Evolutionary conservation across 2,888 invertebrate species (phyloP).

Genomic region (Tanypteryx hageni): DNA sequence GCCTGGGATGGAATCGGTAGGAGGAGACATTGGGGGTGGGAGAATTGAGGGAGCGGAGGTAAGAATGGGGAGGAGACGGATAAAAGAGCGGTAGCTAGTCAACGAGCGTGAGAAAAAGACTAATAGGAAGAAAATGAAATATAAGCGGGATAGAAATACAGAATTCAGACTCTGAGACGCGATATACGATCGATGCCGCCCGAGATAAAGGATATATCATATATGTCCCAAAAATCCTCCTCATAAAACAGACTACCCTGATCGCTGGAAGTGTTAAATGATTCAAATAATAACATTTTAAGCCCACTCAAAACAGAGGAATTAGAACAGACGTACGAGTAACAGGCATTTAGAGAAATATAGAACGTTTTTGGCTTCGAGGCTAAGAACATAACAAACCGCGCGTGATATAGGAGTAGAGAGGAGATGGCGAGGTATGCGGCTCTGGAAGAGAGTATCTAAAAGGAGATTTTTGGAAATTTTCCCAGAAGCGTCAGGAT

Average conservation of each 20-base stretch:
- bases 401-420: neutral
- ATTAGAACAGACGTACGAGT: too few relatives aligned
- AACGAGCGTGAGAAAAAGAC: too few relatives aligned
- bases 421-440: neutral
- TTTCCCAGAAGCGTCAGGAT: neutral
- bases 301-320: too few relatives aligned
- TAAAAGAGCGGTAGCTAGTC: too few relatives aligned
- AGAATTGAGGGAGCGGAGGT: too few relatives aligned
- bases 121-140: neutral
- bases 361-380: neutral
- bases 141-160: neutral
- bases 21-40: too few relatives aligned
- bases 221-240: too few relatives aligned
- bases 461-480: neutral
- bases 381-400: neutral
- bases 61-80: too few relatives aligned
- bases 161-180: neutral
- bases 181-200: neutral
- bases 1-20: neutral
- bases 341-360: neutral
- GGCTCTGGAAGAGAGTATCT: neutral
- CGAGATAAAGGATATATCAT: neutral
- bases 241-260: too few relatives aligned
- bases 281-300: too few relatives aligned
- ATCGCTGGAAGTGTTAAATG: too few relatives aligned